phyloP scores from a whole-genome alignment of 2,888 invertebrate species.

The Deilephila porcellus region DNA sequence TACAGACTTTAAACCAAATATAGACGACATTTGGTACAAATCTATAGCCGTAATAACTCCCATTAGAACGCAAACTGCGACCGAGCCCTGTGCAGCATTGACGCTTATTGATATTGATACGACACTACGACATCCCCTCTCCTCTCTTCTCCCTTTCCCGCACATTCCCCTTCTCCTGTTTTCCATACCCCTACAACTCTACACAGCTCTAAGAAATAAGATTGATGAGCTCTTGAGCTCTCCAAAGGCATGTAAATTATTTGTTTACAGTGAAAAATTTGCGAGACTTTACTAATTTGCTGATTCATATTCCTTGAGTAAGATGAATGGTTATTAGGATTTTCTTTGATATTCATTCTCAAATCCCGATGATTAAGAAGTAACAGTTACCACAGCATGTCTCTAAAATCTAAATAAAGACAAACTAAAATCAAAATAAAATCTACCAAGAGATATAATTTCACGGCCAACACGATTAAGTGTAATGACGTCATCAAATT shows the following conservation, averaged over 20 bases:
- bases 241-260: constrained; percentile 20
- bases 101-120: constrained; percentile 78
- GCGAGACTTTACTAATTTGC: constrained; percentile 1
- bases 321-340: too few relatives aligned
- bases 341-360: too few relatives aligned
- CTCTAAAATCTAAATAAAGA: too few relatives aligned
- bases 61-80: constrained; percentile 21
- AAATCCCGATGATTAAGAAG: too few relatives aligned
- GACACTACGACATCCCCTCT: constrained; percentile 32
- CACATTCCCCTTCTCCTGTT: not conserved
- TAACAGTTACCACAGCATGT: too few relatives aligned
- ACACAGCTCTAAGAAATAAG: constrained; percentile 33
- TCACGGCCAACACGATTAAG: too few relatives aligned
- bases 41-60: not conserved
- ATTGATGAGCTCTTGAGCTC: constrained; percentile 44
- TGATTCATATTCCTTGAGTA: too few relatives aligned
- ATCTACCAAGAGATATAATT: too few relatives aligned
- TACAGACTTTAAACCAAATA: not conserved
- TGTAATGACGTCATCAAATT: too few relatives aligned
- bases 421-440: too few relatives aligned
- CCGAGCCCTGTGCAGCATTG: constrained; percentile 32
- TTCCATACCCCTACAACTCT: not conserved
- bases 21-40: not conserved
- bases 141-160: constrained; percentile 33
- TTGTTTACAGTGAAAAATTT: constrained; percentile 30